Conservation (phyloP, 2,113 vertebrate genomes). For the Arizona elegans region DNA sequence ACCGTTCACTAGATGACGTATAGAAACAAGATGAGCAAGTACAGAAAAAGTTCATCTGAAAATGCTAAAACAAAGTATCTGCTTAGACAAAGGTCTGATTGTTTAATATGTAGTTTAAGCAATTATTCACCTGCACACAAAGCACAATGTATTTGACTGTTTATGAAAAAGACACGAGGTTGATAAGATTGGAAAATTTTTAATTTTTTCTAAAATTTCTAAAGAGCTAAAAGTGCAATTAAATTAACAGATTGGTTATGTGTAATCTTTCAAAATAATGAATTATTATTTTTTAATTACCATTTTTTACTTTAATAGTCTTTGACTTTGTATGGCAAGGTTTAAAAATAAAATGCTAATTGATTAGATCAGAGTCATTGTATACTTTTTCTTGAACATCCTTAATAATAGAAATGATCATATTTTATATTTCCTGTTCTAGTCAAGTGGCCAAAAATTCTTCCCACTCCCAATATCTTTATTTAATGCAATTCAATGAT, state of each 20-base stretch:
- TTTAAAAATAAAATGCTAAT: neutral
- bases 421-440: neutral
- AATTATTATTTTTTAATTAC: neutral
- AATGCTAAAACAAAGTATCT: neutral
- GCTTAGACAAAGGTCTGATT: neutral
- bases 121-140: neutral
- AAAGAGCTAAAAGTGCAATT: neutral
- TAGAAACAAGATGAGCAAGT: neutral
- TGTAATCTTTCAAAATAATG: neutral
- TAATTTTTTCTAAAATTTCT: neutral
- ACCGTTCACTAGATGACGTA: neutral
- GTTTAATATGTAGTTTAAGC: neutral
- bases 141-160: neutral
- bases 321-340: neutral
- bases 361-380: neutral
- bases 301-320: neutral
- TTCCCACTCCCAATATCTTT: neutral
- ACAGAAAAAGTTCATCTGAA: neutral
- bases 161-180: neutral
- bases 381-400: neutral
- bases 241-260: neutral
- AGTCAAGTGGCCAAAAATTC: neutral
- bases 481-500: neutral
- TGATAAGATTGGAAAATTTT: neutral
- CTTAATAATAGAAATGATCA: neutral